These are phyloP conservation scores for Siniperca scherzeri DNA, from an alignment of 2,797 vertebrate genomes.

Conservation along the genomic window DNA sequence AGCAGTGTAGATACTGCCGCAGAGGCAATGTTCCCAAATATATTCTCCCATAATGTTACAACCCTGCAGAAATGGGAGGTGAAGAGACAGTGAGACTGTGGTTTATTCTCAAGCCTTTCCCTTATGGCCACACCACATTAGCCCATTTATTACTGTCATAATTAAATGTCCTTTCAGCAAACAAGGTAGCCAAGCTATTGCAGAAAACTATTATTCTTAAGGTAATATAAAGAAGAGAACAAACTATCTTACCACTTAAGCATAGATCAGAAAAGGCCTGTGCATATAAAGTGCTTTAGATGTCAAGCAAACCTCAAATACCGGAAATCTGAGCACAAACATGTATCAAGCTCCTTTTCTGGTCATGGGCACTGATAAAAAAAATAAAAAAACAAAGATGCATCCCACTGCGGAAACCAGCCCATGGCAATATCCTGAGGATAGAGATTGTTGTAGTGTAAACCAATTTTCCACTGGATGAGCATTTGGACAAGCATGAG, in stretches of 20 bases:
- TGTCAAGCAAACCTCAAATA: constrained; percentile 15
- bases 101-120: constrained; percentile 30
- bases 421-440: constrained; percentile 24
- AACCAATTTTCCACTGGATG: constrained; percentile 48
- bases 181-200: constrained; percentile 8
- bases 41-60: constrained; percentile 39
- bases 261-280: constrained; percentile 39
- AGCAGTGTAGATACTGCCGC: constrained; percentile 61
- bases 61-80: constrained; percentile 48
- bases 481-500: constrained; percentile 33
- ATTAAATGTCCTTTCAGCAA: constrained; percentile 21
- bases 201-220: constrained; percentile 15
- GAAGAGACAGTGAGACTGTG: constrained; percentile 16
- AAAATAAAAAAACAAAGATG: constrained; percentile 20
- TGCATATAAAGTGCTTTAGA: constrained; percentile 33
- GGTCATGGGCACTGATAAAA: not conserved
- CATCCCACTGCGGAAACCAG: constrained; percentile 8
- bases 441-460: constrained; percentile 22
- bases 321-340: constrained; percentile 6
- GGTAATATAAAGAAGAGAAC: constrained; percentile 7
- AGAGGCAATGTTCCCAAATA: constrained; percentile 52
- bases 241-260: constrained; percentile 23
- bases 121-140: constrained; percentile 23
- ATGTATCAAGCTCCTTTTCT: not conserved
- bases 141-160: constrained; percentile 18